phyloP scores from a whole-genome alignment of 2,113 vertebrate species.

The Catharus minimus region DNA sequence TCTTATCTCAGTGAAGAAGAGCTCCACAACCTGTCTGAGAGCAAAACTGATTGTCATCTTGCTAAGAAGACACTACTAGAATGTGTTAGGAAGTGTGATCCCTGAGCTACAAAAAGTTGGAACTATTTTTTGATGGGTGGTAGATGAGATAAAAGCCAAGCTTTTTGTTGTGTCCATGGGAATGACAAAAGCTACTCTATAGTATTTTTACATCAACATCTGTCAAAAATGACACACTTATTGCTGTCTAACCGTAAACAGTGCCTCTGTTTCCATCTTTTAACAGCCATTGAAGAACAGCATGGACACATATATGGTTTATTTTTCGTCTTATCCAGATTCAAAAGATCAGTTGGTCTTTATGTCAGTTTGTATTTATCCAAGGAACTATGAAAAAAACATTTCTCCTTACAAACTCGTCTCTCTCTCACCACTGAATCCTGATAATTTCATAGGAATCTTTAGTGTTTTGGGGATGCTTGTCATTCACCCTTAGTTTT shows the following conservation, averaged over 20 bases:
- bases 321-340: background rate
- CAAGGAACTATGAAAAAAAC: background rate
- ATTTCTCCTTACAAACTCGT: background rate
- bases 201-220: background rate
- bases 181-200: background rate
- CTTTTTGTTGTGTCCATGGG: background rate
- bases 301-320: rapidly evolving
- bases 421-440: background rate
- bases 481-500: background rate
- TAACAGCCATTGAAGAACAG: background rate
- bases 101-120: background rate
- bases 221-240: background rate
- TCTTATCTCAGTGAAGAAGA: background rate
- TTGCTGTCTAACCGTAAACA: background rate
- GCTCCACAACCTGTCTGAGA: background rate
- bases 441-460: background rate
- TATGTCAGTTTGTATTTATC: no score
- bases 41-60: background rate
- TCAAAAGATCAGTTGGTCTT: background rate
- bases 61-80: background rate
- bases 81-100: background rate
- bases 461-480: background rate
- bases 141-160: background rate
- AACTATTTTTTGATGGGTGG: background rate
- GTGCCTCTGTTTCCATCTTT: background rate